phyloP scores from a whole-genome alignment of 1,140 invertebrate species.

The Charaxes varanes region DNA sequence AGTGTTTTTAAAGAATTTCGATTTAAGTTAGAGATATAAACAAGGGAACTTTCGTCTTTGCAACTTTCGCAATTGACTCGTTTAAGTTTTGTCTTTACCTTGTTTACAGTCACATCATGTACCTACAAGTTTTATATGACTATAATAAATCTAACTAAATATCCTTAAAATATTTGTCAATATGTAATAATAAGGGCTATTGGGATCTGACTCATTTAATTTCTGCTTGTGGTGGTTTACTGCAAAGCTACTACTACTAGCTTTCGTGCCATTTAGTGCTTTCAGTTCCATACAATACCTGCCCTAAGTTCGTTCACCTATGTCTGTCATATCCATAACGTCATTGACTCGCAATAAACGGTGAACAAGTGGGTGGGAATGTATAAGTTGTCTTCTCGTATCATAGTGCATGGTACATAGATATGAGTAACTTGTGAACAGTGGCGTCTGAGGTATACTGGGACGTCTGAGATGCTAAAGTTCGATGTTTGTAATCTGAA shows the following conservation, averaged over 20 bases:
- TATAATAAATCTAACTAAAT: no score
- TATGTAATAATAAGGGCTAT: no score
- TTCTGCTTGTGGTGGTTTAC: constrained; percentile 45
- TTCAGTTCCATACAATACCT: constrained; percentile 41
- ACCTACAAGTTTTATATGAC: no score
- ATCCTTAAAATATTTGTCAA: no score
- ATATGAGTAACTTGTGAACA: constrained; percentile 7
- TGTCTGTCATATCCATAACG: constrained; percentile 39
- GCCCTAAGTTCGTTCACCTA: constrained; percentile 44
- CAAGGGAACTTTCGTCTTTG: no score
- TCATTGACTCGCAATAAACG: constrained; percentile 21
- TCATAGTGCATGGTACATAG: neutral
- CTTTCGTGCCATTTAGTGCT: constrained; percentile 48
- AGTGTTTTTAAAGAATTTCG: constrained; percentile 54
- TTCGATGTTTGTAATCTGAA: constrained; percentile 54
- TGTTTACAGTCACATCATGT: constrained; percentile 19
- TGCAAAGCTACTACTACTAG: constrained; percentile 45
- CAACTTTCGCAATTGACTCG: neutral
- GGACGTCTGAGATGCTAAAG: constrained; percentile 25
- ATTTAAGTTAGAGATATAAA: constrained; percentile 34
- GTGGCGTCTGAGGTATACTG: constrained; percentile 10
- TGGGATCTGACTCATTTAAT: no score
- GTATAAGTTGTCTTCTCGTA: neutral
- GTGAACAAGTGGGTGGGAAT: neutral
- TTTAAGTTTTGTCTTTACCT: neutral